Evolutionary conservation across 2,888 invertebrate genomes (phyloP).

Genomic region (Polydrusus cervinus): DNA sequence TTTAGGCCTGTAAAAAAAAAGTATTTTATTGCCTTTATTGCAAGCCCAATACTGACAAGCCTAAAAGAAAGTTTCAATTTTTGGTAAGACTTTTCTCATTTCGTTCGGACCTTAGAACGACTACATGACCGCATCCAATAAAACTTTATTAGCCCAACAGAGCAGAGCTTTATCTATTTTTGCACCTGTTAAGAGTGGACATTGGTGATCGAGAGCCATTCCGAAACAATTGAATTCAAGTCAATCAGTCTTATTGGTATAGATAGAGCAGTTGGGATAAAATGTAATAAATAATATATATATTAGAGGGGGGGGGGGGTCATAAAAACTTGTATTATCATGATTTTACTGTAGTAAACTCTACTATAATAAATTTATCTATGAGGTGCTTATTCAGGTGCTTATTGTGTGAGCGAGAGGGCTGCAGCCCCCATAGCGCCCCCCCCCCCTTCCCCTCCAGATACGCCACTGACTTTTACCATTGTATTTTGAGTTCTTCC

Average conservation of each 20-base stretch:
- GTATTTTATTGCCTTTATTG: no score
- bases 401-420: no score
- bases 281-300: not conserved
- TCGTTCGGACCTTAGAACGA: not conserved
- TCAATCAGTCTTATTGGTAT: constrained; percentile 17
- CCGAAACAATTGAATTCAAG: not conserved
- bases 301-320: no score
- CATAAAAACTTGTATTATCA: no score
- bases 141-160: constrained; percentile 7
- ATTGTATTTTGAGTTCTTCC: no score
- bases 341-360: no score
- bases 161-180: constrained; percentile 20
- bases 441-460: no score
- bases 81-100: not conserved
- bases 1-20: no score
- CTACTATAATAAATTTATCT: no score
- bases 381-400: no score
- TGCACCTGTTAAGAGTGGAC: constrained; percentile 19
- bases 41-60: not conserved
- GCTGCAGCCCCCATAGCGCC: no score
- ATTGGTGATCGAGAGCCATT: constrained; percentile 14
- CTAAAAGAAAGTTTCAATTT: constrained; percentile 4
- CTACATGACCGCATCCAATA: constrained; percentile 15
- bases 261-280: not conserved
- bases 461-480: no score